These are phyloP conservation scores for Octonoba sinensis DNA, from an alignment of 2,888 invertebrate genomes.

Conservation along the genomic window DNA sequence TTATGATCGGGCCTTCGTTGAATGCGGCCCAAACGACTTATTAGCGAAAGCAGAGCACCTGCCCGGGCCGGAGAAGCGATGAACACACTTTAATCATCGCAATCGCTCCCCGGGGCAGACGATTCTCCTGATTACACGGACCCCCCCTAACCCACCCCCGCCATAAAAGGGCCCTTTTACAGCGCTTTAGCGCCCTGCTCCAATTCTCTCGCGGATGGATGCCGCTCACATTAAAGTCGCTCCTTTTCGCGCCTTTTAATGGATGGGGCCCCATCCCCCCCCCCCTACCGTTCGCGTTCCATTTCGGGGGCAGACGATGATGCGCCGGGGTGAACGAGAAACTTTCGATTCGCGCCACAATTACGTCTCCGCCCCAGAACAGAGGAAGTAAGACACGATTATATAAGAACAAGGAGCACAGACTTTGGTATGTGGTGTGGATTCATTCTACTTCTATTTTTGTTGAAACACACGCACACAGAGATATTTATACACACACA, in stretches of 20 bases:
- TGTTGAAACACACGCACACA: no score
- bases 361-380: no score
- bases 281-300: background rate
- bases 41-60: slow-evolving; percentile 56
- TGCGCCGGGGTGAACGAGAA: no score
- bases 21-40: slow-evolving; percentile 24
- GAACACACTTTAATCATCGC: slow-evolving; percentile 61
- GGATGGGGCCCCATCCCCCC: slow-evolving; percentile 4
- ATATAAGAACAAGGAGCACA: no score
- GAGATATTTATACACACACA: no score
- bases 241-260: slow-evolving; percentile 10
- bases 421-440: no score
- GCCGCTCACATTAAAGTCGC: slow-evolving; percentile 33
- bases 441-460: no score
- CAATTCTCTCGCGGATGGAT: slow-evolving; percentile 42
- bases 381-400: no score
- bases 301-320: no score
- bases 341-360: no score
- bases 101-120: slow-evolving; percentile 45
- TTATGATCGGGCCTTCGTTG: no score
- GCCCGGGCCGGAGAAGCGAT: slow-evolving; percentile 32
- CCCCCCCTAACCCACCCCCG: slow-evolving; percentile 6
- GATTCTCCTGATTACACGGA: slow-evolving; percentile 61
- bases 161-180: slow-evolving; percentile 12
- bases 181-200: slow-evolving; percentile 10